A percentile compares a stretch with the other conserved stretches of the same genome.
These are phyloP conservation scores for Hemicentrotus pulcherrimus DNA, from an alignment of 35 echinoderm and acorn worm species.

Conservation along the genomic window DNA sequence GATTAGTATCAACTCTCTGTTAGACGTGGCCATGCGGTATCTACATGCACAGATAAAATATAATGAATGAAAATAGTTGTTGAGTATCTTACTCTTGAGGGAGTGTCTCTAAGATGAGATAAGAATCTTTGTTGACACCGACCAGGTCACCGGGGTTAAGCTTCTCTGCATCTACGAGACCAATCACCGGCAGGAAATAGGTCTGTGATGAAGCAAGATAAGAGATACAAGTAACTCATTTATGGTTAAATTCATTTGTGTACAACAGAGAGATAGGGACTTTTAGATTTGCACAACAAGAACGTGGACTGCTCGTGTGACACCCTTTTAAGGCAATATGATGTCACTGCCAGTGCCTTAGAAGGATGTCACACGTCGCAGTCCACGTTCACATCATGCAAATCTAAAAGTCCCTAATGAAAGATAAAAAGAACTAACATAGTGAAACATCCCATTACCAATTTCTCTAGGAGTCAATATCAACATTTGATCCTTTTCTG, in stretches of 20 bases:
- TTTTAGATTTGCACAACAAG: background rate
- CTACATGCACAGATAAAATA: too few species aligned
- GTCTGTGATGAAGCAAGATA: slow-evolving; percentile 35
- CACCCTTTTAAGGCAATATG: too few species aligned
- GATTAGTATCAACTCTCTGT: too few species aligned
- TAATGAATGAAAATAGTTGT: background rate
- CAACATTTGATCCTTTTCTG: background rate
- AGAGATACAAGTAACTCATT: too few species aligned
- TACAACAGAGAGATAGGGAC: background rate
- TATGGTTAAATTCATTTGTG: too few species aligned
- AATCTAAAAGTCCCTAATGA: background rate
- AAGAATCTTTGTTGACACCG: slow-evolving; percentile 98
- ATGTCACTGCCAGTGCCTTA: too few species aligned
- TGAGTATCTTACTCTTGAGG: slow-evolving; percentile 82
- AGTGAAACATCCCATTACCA: background rate
- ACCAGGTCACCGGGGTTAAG: slow-evolving; percentile 96
- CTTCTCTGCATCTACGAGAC: slow-evolving; percentile 88
- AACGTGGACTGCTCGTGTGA: too few species aligned
- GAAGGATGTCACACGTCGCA: too few species aligned
- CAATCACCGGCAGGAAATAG: slow-evolving; percentile 96
- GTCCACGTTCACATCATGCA: background rate
- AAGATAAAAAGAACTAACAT: background rate
- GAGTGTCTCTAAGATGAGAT: slow-evolving; percentile 90
- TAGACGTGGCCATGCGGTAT: too few species aligned
- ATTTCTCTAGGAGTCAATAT: too few species aligned